Evolutionary conservation across 2,797 vertebrate species (phyloP).

Genomic region (Helostoma temminkii): DNA sequence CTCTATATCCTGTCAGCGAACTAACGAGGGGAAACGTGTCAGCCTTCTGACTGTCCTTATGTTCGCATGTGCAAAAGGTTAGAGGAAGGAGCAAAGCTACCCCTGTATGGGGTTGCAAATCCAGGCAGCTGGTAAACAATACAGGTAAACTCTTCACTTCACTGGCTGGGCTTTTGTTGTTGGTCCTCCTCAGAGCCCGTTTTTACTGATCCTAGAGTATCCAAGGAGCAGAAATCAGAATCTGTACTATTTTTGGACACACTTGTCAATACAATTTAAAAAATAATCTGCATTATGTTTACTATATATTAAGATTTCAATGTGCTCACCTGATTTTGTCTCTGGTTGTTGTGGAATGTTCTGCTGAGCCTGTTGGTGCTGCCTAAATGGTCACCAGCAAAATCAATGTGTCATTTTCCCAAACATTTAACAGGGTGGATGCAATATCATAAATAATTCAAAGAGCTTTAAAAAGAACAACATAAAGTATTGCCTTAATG

Average conservation of each 20-base stretch:
- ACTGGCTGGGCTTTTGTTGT: conserved; percentile 79
- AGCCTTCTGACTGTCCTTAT: conserved; percentile 72
- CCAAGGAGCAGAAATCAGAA: neutral
- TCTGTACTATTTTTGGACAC: neutral
- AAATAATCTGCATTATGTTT: neutral
- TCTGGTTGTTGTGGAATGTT: conserved; percentile 74
- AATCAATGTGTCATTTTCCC: conserved; percentile 1
- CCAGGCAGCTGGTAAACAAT: conserved; percentile 76
- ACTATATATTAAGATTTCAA: neutral
- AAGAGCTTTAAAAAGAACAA: too few species aligned
- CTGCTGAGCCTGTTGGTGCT: conserved; percentile 78
- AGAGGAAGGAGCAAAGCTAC: conserved; percentile 79
- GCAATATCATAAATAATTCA: neutral
- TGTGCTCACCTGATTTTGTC: conserved; percentile 60
- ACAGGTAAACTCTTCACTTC: conserved; percentile 61
- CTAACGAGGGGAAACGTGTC: conserved; percentile 67
- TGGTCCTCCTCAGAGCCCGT: conserved; percentile 66
- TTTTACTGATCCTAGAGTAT: conserved; percentile 64
- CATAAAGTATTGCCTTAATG: too few species aligned
- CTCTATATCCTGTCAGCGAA: conserved; percentile 73
- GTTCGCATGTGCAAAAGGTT: conserved; percentile 80
- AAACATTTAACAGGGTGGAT: neutral
- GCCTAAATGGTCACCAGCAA: conserved; percentile 68
- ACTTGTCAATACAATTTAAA: neutral
- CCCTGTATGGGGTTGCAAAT: conserved; percentile 68